These are phyloP conservation scores for Rutilus rutilus DNA, from an alignment of 2,113 vertebrate genomes.

Conservation along the genomic window DNA sequence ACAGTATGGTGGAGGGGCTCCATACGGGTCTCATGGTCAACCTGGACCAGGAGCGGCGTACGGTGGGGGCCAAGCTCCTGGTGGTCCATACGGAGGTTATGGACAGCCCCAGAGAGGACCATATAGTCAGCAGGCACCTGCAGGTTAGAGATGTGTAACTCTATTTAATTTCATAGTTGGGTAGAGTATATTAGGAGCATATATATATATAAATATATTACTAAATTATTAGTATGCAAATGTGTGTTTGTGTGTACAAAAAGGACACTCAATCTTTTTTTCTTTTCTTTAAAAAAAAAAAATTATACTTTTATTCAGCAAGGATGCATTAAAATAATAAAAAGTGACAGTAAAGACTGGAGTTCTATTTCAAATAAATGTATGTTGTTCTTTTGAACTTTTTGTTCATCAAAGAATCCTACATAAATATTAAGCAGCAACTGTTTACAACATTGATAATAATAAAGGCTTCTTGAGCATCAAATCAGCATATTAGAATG, in stretches of 20 bases:
- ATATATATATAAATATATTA: background rate
- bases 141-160: conserved; percentile 72
- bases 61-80: conserved; percentile 74
- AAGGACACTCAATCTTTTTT: too few relatives aligned
- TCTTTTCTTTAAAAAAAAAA: background rate
- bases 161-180: background rate
- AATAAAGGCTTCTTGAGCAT: background rate
- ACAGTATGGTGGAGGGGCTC: conserved; percentile 54
- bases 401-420: background rate
- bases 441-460: background rate
- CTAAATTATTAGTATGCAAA: too few relatives aligned
- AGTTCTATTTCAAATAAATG: background rate
- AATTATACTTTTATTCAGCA: background rate
- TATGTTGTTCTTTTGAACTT: background rate
- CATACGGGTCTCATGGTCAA: conserved; percentile 66
- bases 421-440: background rate
- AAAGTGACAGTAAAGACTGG: background rate
- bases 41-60: conserved; percentile 65
- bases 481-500: background rate
- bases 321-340: background rate
- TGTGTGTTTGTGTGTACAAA: too few relatives aligned
- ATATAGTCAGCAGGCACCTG: conserved; percentile 76
- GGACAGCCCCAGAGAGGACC: conserved; percentile 76
- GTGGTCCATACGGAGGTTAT: conserved; percentile 80
- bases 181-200: background rate